Evolutionary conservation across 2,113 vertebrate genomes (phyloP).

Genomic region (Hemiscyllium ocellatum): DNA sequence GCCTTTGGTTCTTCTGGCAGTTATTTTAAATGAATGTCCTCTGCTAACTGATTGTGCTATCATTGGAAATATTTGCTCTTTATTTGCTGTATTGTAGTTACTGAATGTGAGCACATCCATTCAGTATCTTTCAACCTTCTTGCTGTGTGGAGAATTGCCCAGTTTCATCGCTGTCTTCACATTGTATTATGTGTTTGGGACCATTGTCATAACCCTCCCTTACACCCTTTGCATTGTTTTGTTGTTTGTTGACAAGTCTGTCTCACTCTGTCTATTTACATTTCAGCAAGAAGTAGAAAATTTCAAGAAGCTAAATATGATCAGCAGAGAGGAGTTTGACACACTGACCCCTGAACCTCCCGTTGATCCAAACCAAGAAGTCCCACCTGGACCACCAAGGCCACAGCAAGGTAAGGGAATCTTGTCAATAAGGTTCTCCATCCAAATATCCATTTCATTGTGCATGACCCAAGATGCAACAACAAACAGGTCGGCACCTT

Average conservation of each 20-base stretch:
- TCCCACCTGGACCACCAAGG: conserved; percentile 84
- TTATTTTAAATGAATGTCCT: background rate
- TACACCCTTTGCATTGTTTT: background rate
- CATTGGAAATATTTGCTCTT: background rate
- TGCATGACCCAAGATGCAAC: background rate
- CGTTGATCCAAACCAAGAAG: conserved; percentile 93
- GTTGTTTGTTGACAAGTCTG: background rate
- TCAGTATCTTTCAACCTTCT: background rate
- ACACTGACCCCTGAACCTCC: conserved; percentile 94
- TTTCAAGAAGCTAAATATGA: conserved; percentile 98
- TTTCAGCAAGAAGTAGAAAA: conserved; percentile 97
- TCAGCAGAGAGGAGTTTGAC: conserved; percentile 90
- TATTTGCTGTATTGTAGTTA: background rate
- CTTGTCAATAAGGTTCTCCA: background rate
- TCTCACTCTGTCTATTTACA: conserved; percentile 36
- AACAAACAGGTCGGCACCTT: background rate
- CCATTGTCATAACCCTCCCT: background rate
- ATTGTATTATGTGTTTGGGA: background rate
- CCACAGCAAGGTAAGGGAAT: conserved; percentile 75
- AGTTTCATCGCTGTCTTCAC: background rate
- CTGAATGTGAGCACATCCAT: background rate
- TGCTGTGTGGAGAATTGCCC: background rate
- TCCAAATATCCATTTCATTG: background rate
- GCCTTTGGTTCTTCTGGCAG: background rate
- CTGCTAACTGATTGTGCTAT: background rate